These are phyloP conservation scores for Nansenia antarctica DNA, from an alignment of 2,113 vertebrate genomes.

Conservation along the genomic window DNA sequence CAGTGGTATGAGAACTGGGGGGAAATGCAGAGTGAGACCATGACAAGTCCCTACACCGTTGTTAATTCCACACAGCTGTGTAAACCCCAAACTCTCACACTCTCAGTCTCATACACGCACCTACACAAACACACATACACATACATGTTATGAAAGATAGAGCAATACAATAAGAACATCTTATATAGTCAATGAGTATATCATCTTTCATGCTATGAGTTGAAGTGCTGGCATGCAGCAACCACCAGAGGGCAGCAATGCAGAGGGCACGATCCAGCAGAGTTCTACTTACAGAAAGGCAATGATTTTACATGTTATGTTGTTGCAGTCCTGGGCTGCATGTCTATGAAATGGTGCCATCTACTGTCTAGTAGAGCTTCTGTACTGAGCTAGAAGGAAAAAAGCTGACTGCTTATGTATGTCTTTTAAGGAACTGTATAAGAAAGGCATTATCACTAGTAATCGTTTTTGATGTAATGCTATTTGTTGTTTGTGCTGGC, in stretches of 20 bases:
- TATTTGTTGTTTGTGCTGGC: too few relatives aligned
- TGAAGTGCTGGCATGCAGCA: background rate
- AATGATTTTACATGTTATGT: too few relatives aligned
- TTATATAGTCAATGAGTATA: background rate
- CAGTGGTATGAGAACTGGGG: background rate
- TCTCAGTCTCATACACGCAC: background rate
- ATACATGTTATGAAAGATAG: background rate
- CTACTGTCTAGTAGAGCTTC: slow-evolving; percentile 12
- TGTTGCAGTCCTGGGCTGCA: too few relatives aligned
- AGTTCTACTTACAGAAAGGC: too few relatives aligned
- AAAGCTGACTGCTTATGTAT: background rate
- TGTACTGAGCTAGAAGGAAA: background rate
- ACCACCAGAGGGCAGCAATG: background rate
- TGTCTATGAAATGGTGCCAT: slow-evolving; percentile 33
- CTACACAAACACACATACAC: too few relatives aligned
- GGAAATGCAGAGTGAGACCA: background rate
- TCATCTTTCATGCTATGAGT: background rate
- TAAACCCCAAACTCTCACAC: background rate
- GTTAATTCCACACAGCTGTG: slow-evolving; percentile 5
- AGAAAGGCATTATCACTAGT: too few relatives aligned
- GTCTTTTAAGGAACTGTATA: background rate
- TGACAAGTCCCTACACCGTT: background rate
- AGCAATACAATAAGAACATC: background rate
- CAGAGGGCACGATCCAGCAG: too few relatives aligned
- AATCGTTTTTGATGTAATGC: too few relatives aligned